Evolutionary conservation across 2,888 invertebrate species (phyloP).

Genomic region (Rosalia funebris): DNA sequence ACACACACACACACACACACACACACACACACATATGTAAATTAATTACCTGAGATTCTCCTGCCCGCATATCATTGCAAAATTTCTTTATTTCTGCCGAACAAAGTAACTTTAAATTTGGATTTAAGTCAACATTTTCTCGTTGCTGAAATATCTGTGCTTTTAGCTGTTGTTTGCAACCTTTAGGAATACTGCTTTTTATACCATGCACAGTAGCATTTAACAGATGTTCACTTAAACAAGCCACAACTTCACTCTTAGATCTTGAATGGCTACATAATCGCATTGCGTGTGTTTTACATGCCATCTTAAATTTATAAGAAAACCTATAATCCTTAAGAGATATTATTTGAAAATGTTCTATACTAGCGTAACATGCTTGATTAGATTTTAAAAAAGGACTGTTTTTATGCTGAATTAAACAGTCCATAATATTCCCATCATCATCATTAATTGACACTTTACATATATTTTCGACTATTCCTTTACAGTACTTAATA

Average conservation of each 20-base stretch:
- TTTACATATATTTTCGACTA: slow-evolving; percentile 82
- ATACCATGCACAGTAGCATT: slow-evolving; percentile 84
- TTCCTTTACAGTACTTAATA: slow-evolving; percentile 80
- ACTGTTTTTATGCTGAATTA: slow-evolving; percentile 91
- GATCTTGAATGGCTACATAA: slow-evolving; percentile 77
- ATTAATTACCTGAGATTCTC: slow-evolving; percentile 69
- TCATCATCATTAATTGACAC: slow-evolving; percentile 78
- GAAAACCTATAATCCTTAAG: slow-evolving; percentile 94
- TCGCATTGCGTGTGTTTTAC: slow-evolving; percentile 80
- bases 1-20: too few relatives aligned
- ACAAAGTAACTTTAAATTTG: slow-evolving; percentile 85
- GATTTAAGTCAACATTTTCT: slow-evolving; percentile 88
- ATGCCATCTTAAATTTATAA: slow-evolving; percentile 94
- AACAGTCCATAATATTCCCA: slow-evolving; percentile 93
- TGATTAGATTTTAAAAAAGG: slow-evolving; percentile 79
- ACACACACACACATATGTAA: too few relatives aligned
- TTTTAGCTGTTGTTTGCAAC: slow-evolving; percentile 90
- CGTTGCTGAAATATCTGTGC: slow-evolving; percentile 92
- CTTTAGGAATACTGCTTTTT: slow-evolving; percentile 83
- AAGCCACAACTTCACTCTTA: slow-evolving; percentile 83
- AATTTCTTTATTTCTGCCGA: slow-evolving; percentile 78
- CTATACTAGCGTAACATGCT: slow-evolving; percentile 92
- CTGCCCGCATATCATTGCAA: slow-evolving; percentile 75
- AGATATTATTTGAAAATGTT: slow-evolving; percentile 95
- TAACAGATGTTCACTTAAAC: slow-evolving; percentile 89